Base-by-base conservation (phyloP, 92 coral and sea anemone species). In the Anthopleura xanthogrammica region DNA sequence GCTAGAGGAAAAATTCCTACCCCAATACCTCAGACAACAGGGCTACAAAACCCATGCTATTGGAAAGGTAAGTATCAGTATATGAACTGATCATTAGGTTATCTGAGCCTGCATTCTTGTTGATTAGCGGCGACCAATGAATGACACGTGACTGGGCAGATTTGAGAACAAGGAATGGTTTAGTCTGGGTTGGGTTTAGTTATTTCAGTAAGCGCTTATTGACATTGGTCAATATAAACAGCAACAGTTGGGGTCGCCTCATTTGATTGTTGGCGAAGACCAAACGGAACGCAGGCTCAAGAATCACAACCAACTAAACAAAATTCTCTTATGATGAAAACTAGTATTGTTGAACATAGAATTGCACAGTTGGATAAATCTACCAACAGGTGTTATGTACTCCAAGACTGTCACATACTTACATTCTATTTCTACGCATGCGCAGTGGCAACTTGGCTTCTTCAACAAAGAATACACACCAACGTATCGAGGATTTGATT, bases 401-500 rank as follows among this genome's bases (percentile, higher is more conserved):
- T 20, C 11, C 1, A 62, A 23, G 20, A 68, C 43, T 8, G 11
- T 23, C 42, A 20, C 12, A 68, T 68, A 68, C 74, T 68, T 3
- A 68, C 74, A 68, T 11, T 23, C 46, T 65, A 16, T 7, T 82
- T 42, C 12, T 17, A 66, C 41, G 13, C 77, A 12, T 56, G 17
- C 52, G 20, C 80, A 96, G 99, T 96, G 99, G 99, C 99, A 96
- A 83, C 90, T 96, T 82, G 99, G 99, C 12, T 96, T 96, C 87
- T 94, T 96, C 79, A 90, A 96, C 55, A 94, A 91, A 62, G 99
- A 96, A 72, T 95, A 93, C 92, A 95, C 99, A 36, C 98, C 98
- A 12, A 94, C 97, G 65, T 96, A 91, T 82, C 91, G 99, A 46
- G 99, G 99, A 2, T 96, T 96, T 29, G 99, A 96, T 75, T 96